These are phyloP conservation scores for Cephus runcator DNA, from an alignment of 2,888 invertebrate species.

Conservation along the genomic window DNA sequence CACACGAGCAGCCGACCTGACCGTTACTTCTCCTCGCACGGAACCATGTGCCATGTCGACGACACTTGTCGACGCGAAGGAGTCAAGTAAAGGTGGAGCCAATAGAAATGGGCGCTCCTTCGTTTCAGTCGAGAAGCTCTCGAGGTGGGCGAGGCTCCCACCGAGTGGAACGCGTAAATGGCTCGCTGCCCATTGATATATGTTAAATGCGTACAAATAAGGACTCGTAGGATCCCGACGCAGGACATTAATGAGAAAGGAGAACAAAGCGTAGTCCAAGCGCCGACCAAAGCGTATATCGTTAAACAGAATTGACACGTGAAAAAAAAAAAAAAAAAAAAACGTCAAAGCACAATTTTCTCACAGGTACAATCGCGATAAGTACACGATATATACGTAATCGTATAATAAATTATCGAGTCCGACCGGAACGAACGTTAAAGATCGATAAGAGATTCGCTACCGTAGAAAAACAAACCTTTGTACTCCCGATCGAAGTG, in stretches of 20 bases:
- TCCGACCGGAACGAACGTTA: neutral
- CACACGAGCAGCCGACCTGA: neutral
- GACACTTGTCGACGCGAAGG: conserved; percentile 1
- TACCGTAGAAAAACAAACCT: neutral
- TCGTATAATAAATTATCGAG: neutral
- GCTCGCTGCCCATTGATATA: conserved; percentile 34
- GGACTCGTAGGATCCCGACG: conserved; percentile 25
- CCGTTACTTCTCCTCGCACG: neutral
- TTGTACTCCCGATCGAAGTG: neutral
- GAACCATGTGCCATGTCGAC: neutral
- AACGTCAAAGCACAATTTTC: neutral
- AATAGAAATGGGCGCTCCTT: neutral
- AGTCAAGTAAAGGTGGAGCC: neutral
- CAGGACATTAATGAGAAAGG: conserved; percentile 40
- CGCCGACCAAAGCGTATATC: conserved; percentile 15
- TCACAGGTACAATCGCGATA: neutral
- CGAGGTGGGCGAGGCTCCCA: conserved; percentile 35
- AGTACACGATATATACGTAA: neutral
- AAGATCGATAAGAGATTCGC: neutral
- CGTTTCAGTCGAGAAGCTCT: neutral
- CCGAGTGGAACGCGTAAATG: conserved; percentile 29
- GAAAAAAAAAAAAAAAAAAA: neutral
- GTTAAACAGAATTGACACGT: conserved; percentile 30
- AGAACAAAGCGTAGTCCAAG: conserved; percentile 10
- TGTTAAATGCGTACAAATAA: conserved; percentile 33